Evolutionary conservation across 2,888 invertebrate genomes (phyloP).

Genomic region (Drosophila gaucha): DNA sequence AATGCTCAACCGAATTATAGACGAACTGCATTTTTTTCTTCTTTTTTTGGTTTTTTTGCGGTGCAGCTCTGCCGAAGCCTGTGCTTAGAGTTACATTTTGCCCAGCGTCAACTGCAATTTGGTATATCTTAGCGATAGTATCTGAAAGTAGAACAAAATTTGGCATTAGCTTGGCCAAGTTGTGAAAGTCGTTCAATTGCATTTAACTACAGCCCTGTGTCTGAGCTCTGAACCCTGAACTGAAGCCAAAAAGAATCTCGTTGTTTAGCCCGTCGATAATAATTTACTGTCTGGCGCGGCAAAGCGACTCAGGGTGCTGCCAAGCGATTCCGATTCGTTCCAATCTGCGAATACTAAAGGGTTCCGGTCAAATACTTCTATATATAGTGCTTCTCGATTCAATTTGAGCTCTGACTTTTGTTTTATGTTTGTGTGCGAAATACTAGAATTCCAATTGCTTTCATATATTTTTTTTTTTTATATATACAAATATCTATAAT

Average conservation of each 20-base stretch:
- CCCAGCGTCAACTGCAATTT: slow-evolving; percentile 25
- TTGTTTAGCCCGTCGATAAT: background rate
- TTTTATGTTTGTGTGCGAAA: too few relatives aligned
- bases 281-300: slow-evolving; percentile 36
- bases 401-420: background rate
- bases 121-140: slow-evolving; percentile 54
- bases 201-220: slow-evolving; percentile 50
- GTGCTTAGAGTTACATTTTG: slow-evolving; percentile 32
- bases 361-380: too few relatives aligned
- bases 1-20: slow-evolving; percentile 40
- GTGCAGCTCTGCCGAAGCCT: slow-evolving; percentile 30
- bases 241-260: slow-evolving; percentile 12
- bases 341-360: too few relatives aligned
- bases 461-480: background rate
- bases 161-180: slow-evolving; percentile 33
- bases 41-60: slow-evolving; percentile 1
- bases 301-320: background rate
- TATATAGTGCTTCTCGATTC: too few relatives aligned
- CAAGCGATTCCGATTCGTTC: too few relatives aligned
- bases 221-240: slow-evolving; percentile 45
- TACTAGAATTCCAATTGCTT: background rate
- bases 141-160: slow-evolving; percentile 59
- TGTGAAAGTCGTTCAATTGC: slow-evolving; percentile 8
- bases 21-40: slow-evolving; percentile 22
- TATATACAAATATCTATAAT: background rate